Conservation (phyloP, 2,113 vertebrate genomes). For the Raphicerus campestris region DNA sequence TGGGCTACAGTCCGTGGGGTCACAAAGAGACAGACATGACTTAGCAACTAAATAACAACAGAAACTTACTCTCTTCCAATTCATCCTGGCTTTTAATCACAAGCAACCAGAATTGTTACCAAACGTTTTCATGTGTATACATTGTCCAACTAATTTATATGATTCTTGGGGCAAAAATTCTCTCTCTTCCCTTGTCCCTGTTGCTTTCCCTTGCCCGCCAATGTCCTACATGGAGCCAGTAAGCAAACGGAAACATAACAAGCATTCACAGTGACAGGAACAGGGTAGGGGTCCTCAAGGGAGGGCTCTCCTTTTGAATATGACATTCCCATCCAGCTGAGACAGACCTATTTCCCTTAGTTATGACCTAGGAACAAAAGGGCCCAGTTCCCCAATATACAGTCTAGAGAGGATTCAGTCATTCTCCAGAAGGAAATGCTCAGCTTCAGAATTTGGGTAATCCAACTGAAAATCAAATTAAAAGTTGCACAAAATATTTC, state of each 20-base stretch:
- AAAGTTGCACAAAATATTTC: not conserved
- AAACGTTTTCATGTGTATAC: not conserved
- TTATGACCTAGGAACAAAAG: not conserved
- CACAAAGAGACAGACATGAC: not conserved
- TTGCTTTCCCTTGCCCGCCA: not conserved
- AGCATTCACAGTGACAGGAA: not conserved
- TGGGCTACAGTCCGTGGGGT: not conserved
- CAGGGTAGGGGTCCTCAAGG: not conserved
- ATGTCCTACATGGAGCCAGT: not conserved
- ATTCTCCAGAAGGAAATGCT: not conserved
- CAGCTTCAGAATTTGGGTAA: not conserved
- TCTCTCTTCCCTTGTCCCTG: not conserved
- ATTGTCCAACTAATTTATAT: conserved; percentile 13
- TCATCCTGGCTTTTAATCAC: conserved; percentile 29
- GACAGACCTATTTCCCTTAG: not conserved
- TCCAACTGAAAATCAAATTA: not conserved
- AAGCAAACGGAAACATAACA: not conserved
- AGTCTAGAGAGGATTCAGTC: not conserved
- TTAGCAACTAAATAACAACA: not conserved
- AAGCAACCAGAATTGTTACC: not conserved
- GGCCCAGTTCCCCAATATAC: not conserved
- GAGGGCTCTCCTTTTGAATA: not conserved
- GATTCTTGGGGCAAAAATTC: not conserved
- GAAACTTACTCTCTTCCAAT: not conserved
- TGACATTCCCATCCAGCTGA: not conserved